A percentile compares a stretch with the other conserved stretches of the same genome.
Conservation (phyloP, 2,113 vertebrate species). For the Atrichornis clamosus region DNA sequence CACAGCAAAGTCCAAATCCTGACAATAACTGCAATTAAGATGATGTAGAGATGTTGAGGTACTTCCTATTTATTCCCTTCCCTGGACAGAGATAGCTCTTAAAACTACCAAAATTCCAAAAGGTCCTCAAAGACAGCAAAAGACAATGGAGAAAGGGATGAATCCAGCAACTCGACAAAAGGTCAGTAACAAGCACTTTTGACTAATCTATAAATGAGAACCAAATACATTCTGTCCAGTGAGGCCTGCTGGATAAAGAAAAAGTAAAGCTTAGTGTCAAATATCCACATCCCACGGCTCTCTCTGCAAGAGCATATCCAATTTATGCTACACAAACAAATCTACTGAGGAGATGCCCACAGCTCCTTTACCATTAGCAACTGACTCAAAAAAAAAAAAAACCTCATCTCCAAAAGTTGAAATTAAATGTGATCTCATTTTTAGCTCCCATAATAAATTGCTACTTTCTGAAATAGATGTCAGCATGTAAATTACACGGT, state of each 20-base stretch:
- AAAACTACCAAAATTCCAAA: neutral
- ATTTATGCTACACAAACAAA: conserved; percentile 1
- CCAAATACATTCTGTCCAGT: neutral
- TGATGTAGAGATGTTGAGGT: neutral
- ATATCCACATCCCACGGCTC: neutral
- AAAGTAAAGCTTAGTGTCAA: conserved; percentile 44
- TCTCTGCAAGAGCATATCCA: neutral
- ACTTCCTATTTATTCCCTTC: neutral
- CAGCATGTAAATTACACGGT: neutral
- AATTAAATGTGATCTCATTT: neutral
- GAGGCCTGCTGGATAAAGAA: neutral
- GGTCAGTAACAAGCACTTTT: neutral
- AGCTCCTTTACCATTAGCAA: neutral
- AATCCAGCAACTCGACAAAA: neutral
- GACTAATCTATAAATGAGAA: neutral
- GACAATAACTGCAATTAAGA: neutral
- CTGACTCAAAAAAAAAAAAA: neutral
- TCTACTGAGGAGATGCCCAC: neutral
- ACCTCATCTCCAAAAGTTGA: neutral
- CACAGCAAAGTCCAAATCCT: neutral
- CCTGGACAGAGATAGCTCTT: neutral
- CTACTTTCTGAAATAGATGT: neutral
- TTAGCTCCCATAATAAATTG: neutral
- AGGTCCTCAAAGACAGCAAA: neutral
- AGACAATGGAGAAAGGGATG: neutral